Evolutionary conservation across 35 echinoderm and acorn worm species (phyloP).

Genomic region (Apostichopus parvimensis): DNA sequence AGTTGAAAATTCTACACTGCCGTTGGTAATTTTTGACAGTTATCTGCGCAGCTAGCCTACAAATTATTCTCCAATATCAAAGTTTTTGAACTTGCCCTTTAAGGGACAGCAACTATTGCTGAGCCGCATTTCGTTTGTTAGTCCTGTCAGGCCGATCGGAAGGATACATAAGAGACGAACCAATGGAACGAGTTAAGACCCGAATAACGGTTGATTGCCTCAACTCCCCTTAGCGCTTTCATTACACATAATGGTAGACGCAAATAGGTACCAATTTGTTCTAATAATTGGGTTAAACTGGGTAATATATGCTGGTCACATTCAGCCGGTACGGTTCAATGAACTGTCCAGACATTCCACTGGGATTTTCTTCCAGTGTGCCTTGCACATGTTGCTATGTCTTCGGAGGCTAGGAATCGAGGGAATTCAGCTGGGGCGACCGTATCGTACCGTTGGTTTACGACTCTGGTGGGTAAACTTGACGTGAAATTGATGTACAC

Average conservation of each 20-base stretch:
- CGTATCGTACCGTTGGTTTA: no score
- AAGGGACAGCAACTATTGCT: neutral
- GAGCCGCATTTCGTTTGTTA: neutral
- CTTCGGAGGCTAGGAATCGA: no score
- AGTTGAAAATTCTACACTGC: no score
- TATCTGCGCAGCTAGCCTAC: no score
- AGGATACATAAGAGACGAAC: neutral
- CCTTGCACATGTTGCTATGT: no score
- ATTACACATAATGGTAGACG: neutral
- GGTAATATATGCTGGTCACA: constrained; percentile 12
- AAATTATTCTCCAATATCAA: no score
- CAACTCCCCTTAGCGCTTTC: neutral
- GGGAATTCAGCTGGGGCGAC: no score
- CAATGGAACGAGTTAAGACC: neutral
- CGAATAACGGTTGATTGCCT: neutral
- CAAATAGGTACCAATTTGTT: constrained; percentile 18
- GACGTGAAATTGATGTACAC: no score
- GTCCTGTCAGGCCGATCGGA: neutral
- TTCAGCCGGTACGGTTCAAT: neutral
- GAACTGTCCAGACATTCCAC: neutral
- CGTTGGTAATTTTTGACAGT: no score
- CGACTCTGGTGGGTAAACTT: no score
- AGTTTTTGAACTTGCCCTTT: constrained; percentile 3
- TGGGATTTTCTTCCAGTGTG: neutral
- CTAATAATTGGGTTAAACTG: neutral